Base-by-base conservation (phyloP, 2,797 vertebrate species). In the Pipistrellus pipistrellus region DNA sequence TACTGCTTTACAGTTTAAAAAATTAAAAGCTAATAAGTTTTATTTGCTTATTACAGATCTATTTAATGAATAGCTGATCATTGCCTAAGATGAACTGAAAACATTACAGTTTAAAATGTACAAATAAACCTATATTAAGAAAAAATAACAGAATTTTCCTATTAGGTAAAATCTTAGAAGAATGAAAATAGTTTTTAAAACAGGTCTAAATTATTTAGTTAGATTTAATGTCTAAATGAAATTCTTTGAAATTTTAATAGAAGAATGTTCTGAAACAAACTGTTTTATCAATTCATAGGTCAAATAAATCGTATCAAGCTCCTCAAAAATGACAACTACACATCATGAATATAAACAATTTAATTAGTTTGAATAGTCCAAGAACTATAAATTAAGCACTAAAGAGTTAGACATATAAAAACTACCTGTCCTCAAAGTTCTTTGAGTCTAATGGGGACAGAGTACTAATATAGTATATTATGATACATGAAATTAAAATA, bases 101-200 rank as follows among this genome's bases (percentile, higher is more conserved):
- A 83, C 23, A 86, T 77, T 41, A n/a, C 71, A 41, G 32, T 82
- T 85, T 82, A 83, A 92, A 77, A 82, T 55, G 38, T 69, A 72
- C 23, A 86, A 78, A 59, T 48, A 71, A 76, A 64, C 27, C 41
- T 30, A 44, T 12, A 71, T 85, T 81, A 92, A 88, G 59, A 48
- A 14, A 85, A 46, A 76, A 51, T 64, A 66, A 66, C 1, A 73
- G 35, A 82, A 90, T 72, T 72, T 90, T 81, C 62, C 62, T 86
- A 93, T 51, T 73, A 77, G 69, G 20, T 81, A 92, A 46, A 81
- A 71, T 3, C 51, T 88, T 53, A 69, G 25, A 62, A 71, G 25
- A 59, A 81, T 13, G 13, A 91, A 88, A 85, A 66, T 66, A 64
- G 64, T 55, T 92, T 46, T 83, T 71, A 35, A 85, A 85, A 82